phyloP scores from a whole-genome alignment of 1,140 invertebrate species.

The Zaprionus kolodkinae region DNA sequence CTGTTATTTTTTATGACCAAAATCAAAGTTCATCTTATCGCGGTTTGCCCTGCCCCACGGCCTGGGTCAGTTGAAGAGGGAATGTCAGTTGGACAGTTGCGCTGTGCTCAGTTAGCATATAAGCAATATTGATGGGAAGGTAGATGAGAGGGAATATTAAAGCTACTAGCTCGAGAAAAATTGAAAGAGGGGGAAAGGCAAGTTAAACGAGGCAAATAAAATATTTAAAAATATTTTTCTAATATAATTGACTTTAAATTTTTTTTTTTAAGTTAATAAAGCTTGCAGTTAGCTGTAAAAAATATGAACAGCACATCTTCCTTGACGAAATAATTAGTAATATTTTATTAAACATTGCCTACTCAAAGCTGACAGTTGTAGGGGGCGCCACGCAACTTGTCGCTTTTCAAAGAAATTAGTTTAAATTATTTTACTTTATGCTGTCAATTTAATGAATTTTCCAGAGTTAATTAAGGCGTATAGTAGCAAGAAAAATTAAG shows the following conservation, averaged over 20 bases:
- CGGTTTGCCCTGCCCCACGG: constrained; percentile 12
- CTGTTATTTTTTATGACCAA: constrained; percentile 13
- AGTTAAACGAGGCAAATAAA: neutral
- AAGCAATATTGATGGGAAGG: constrained; percentile 10
- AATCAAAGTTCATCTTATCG: constrained; percentile 46
- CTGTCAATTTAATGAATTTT: neutral
- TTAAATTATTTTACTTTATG: neutral
- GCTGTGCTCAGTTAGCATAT: constrained; percentile 13
- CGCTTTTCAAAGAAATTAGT: neutral
- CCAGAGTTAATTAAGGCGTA: neutral
- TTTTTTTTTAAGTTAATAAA: too few species aligned
- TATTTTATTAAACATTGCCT: too few species aligned
- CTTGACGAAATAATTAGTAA: too few species aligned
- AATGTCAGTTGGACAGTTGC: constrained; percentile 27
- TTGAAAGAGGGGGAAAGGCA: too few species aligned
- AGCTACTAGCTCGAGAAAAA: neutral
- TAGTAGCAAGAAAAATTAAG: neutral
- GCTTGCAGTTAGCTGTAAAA: too few species aligned
- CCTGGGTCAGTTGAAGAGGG: constrained; percentile 25
- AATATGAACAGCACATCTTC: too few species aligned
- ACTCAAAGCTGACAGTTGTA: neutral
- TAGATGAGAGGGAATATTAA: constrained; percentile 6
- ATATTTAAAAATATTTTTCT: too few species aligned
- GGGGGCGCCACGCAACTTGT: neutral
- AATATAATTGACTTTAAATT: too few species aligned